Evolutionary conservation across 1,140 invertebrate species (phyloP).

Genomic region (Drosophila chauvacae): DNA sequence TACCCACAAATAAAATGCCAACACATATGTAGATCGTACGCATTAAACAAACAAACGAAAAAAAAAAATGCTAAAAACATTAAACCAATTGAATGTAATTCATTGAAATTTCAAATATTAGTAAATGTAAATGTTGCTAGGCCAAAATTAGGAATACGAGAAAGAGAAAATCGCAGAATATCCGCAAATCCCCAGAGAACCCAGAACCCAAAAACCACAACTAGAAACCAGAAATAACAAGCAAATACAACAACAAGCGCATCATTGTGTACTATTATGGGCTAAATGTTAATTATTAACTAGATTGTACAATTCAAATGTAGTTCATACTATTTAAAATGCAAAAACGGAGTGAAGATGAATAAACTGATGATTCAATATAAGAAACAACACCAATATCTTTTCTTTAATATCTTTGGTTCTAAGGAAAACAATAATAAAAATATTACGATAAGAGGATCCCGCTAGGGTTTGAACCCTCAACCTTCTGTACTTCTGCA

Average conservation of each 20-base stretch:
- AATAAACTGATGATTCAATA: constrained; percentile 56
- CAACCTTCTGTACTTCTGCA: background rate
- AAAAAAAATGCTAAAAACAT: constrained; percentile 24
- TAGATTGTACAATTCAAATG: constrained; percentile 81
- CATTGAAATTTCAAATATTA: constrained; percentile 61
- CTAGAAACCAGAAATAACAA: constrained; percentile 27
- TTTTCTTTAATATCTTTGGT: background rate
- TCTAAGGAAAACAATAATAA: background rate
- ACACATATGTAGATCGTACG: constrained; percentile 42
- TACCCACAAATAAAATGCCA: constrained; percentile 30
- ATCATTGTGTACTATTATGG: constrained; percentile 79
- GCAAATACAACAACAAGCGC: constrained; percentile 46
- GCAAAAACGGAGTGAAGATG: constrained; percentile 66
- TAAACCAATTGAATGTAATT: constrained; percentile 70
- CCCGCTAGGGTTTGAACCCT: background rate
- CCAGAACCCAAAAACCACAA: constrained; percentile 10
- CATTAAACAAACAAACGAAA: constrained; percentile 6
- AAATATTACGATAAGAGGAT: background rate
- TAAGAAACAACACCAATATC: constrained; percentile 36
- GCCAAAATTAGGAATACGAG: constrained; percentile 46
- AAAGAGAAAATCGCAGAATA: constrained; percentile 22
- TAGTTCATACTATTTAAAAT: constrained; percentile 82
- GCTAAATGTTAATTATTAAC: constrained; percentile 82
- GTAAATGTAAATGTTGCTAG: constrained; percentile 80
- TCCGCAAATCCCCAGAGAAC: constrained; percentile 22